Evolutionary conservation across 2,888 invertebrate species (phyloP), one percentile per base, ranked within the genome.

Genomic region (Dryadula phaetusa): DNA sequence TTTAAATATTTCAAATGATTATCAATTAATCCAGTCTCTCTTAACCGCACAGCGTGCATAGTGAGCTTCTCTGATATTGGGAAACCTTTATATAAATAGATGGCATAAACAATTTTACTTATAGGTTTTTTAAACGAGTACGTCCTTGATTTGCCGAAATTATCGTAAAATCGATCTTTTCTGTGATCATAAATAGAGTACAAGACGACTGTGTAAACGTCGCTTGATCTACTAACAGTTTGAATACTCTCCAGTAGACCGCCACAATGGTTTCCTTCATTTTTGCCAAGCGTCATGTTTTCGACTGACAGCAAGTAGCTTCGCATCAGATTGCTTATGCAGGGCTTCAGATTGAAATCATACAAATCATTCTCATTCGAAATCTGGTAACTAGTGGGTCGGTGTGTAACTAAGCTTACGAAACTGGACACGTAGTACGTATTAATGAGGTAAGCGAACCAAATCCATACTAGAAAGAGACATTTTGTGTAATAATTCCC

Each of bases 11-110:
- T 3, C 3, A 74, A 52, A 60, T 75, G 66, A 28, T 53, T 32
- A 18, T 70, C 70, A 1, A 82, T 73, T 5, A 86, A 66, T 4
- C 88, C 88, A 14, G 74, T 79, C 62, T 88, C 87, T 44, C 80
- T 75, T 5, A 88, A 54, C 3, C 76, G 72, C 0, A 87, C 67
- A 2, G 79, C 71, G 3, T 75, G 69, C 0, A 28, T 7, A 16
- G 81, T 72, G 2, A 87, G 60, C 7, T 71, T 74, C 0, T 78
- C 63, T 0, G 67, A 5, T 32, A 82, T 62, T 2, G 87, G 88
- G 64, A 88, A 88, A 0, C 88, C 89, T 70, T 87, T 87, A 56
- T 84, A 82, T 7, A 84, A 72, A 47, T 79, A 88, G 14, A 84
- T 80, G 0, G 80, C 80, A 49, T 83, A 86, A 2, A 86, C 76